Evolutionary conservation across 2,113 vertebrate species (phyloP).

Genomic region (Apus apus): DNA sequence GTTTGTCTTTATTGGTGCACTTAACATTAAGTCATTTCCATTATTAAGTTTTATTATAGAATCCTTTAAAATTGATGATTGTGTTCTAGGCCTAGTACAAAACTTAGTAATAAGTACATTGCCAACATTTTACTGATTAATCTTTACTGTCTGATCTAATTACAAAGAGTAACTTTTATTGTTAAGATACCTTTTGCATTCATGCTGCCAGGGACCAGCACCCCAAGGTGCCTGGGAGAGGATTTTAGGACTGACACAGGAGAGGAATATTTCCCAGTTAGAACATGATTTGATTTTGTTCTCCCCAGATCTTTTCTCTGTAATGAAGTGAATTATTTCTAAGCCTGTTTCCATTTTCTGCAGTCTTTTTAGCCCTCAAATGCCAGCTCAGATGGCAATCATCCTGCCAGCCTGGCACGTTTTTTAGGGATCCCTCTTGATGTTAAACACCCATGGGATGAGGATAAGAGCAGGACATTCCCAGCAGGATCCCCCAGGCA

Average conservation of each 20-base stretch:
- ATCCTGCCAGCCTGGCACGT: not conserved
- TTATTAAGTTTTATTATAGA: too few species aligned
- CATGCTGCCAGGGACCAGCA: rapidly evolving
- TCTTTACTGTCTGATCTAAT: too few species aligned
- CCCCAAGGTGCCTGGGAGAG: not conserved
- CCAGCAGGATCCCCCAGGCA: not conserved
- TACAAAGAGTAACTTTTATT: too few species aligned
- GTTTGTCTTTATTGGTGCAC: too few species aligned
- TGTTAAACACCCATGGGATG: not conserved
- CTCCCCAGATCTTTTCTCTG: not conserved
- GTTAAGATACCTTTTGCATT: too few species aligned
- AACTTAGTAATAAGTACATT: too few species aligned
- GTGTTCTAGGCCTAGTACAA: too few species aligned
- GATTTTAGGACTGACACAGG: too few species aligned
- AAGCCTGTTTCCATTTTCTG: not conserved
- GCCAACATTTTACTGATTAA: too few species aligned
- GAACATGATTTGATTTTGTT: rapidly evolving
- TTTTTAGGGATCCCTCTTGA: not conserved
- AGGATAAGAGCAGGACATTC: not conserved
- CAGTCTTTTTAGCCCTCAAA: not conserved
- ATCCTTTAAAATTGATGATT: too few species aligned
- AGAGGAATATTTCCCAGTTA: not conserved
- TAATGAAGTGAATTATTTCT: not conserved
- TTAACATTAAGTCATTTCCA: too few species aligned
- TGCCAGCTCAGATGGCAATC: not conserved